Conservation (phyloP, 2,113 vertebrate genomes). For the Tragelaphus strepsiceros region DNA sequence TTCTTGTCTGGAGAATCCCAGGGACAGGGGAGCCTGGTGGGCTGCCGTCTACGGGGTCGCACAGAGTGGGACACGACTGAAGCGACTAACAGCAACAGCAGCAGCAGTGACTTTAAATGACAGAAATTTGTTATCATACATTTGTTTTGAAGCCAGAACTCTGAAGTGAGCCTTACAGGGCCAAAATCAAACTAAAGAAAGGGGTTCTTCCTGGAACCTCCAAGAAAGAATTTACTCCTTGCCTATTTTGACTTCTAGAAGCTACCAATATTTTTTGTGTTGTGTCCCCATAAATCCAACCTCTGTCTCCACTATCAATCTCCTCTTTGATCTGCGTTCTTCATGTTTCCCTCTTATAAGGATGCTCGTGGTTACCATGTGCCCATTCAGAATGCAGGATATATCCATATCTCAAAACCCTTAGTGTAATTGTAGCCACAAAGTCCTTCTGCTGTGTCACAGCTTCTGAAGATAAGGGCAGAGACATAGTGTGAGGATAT, state of each 20-base stretch:
- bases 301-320: neutral
- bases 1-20: no score
- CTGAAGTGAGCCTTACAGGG: neutral
- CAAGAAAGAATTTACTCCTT: neutral
- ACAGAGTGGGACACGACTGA: no score
- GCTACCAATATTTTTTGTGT: neutral
- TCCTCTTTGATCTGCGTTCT: neutral
- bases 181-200: neutral
- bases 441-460: neutral
- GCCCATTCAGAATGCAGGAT: neutral
- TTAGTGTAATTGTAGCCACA: neutral
- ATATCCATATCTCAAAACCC: neutral
- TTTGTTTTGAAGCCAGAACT: neutral
- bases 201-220: neutral
- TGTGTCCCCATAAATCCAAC: neutral
- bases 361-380: neutral
- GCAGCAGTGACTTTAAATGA: neutral
- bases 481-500: neutral
- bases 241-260: neutral
- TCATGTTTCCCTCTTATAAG: neutral
- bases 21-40: no score
- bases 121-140: neutral
- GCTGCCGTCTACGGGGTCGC: no score
- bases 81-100: no score
- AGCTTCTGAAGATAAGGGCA: neutral